A percentile compares a stretch with the other conserved stretches of the same genome.
Evolutionary conservation across 1,140 invertebrate species (phyloP).

Genomic region (Matsumurasca onukii): DNA sequence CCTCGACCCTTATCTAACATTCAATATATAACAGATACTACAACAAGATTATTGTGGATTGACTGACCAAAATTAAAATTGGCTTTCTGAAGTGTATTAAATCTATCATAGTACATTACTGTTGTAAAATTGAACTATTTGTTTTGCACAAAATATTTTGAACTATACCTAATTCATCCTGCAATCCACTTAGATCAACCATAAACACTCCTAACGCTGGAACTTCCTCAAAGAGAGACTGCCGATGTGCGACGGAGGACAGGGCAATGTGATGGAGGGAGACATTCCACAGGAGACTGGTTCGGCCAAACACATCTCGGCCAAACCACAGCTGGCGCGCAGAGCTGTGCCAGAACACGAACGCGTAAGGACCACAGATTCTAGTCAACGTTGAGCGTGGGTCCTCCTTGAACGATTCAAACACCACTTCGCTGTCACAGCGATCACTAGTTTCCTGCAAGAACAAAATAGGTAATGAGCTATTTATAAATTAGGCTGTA

Average conservation of each 20-base stretch:
- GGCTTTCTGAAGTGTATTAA: too few relatives aligned
- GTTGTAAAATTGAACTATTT: too few relatives aligned
- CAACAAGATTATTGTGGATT: too few relatives aligned
- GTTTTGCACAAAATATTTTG: too few relatives aligned
- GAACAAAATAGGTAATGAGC: conserved; percentile 30
- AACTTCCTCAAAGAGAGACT: conserved; percentile 63
- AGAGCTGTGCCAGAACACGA: conserved; percentile 73
- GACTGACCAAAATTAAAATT: too few relatives aligned
- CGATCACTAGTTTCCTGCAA: conserved; percentile 43
- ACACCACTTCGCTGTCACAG: conserved; percentile 49
- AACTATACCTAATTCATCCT: conserved; percentile 8
- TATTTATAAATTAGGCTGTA: background rate
- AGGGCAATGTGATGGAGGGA: conserved; percentile 50
- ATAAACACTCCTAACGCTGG: conserved; percentile 71
- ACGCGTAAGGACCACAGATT: conserved; percentile 80
- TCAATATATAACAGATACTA: too few relatives aligned
- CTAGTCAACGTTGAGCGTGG: conserved; percentile 51
- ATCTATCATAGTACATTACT: too few relatives aligned
- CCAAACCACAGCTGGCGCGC: conserved; percentile 69
- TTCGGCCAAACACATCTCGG: conserved; percentile 81
- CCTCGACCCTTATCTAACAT: too few relatives aligned
- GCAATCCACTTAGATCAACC: conserved; percentile 53
- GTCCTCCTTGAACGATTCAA: conserved; percentile 27
- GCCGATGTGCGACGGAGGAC: conserved; percentile 60
- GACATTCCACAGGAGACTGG: conserved; percentile 70